Evolutionary conservation across 1,140 invertebrate species (phyloP).

Genomic region (Ceratitis capitata): DNA sequence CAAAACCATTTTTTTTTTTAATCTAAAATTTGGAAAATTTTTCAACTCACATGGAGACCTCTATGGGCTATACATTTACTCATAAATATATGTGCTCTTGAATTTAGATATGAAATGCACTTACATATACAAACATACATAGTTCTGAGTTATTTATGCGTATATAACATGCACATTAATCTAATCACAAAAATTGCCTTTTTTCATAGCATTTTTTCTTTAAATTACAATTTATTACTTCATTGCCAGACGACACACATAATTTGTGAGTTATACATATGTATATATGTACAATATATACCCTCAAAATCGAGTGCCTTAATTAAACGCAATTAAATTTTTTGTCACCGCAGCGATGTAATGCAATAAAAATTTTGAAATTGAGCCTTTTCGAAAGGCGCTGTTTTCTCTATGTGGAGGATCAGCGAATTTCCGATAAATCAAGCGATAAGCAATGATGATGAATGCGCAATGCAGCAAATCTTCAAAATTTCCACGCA

Average conservation of each 20-base stretch:
- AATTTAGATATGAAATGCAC: background rate
- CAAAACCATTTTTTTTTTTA: background rate
- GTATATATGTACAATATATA: background rate
- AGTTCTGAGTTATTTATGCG: too few species aligned
- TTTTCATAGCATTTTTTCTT: background rate
- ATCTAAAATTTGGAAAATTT: too few species aligned
- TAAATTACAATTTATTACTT: slow-evolving; percentile 30
- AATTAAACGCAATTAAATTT: slow-evolving; percentile 26
- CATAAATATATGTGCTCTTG: background rate
- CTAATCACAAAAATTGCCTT: background rate
- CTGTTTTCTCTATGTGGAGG: background rate
- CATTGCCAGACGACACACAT: background rate
- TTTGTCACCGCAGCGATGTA: slow-evolving; percentile 12
- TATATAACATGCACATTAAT: background rate
- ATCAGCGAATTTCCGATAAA: background rate
- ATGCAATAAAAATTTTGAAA: slow-evolving; percentile 12
- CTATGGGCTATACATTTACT: background rate
- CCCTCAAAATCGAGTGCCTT: background rate
- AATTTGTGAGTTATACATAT: background rate
- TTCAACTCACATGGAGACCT: too few species aligned
- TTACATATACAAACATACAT: background rate
- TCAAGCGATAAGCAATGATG: background rate
- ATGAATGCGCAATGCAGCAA: background rate
- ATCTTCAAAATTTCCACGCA: background rate
- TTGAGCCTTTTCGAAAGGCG: background rate